Base-by-base conservation (phyloP, 2,888 invertebrate species). In the Sericinus montela region DNA sequence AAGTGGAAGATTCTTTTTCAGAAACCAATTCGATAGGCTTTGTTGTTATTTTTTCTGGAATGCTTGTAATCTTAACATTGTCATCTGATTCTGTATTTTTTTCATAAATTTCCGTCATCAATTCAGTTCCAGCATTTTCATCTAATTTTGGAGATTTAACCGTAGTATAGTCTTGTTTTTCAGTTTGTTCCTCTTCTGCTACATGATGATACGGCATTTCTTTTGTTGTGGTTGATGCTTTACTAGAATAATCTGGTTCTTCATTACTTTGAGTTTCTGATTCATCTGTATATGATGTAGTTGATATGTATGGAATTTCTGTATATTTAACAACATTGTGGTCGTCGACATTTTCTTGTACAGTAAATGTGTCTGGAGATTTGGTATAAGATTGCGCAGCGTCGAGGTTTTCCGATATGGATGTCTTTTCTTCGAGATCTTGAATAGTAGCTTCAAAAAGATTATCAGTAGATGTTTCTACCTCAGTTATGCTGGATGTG, bases 81-180 rank as follows among this genome's bases (percentile, higher is more conserved):
- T 47, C 47, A 34, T 56, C 48, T 45, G 19, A 16, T 40, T 53
- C 56, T 10, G 57, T 57, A 13, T 15, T 42, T 28, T 45, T 45
- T 34, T 50, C 42, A 16, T 45, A 54, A 7, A 34, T 34, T 54
- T 54, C 52, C 23, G 56, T 53, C 44, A 35, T 29, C 19, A 34
- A 34, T 42, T 42, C 38, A 1, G 48, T 51, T 9, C 38, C 45
- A 19, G 30, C 40, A 45, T 44, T 44, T 28, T 49, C 48, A 13
- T 39, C 34, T 1, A 10, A 15, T 35, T 41, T 40, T 1, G 14
- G 13, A 29, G 30, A 3, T 40, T 34, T 30, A 3, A 36, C 1
- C n/a, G 34, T 43, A 11, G 43, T 35, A 11, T 39, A 29, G 14
- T 45, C 49, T 7, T 29, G 11, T n/a, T 38, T 32, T 23, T 45